Evolutionary conservation across 2,888 invertebrate genomes (phyloP), one percentile per base, ranked within the genome.

Genomic region (Tetrapedia diversipes): DNA sequence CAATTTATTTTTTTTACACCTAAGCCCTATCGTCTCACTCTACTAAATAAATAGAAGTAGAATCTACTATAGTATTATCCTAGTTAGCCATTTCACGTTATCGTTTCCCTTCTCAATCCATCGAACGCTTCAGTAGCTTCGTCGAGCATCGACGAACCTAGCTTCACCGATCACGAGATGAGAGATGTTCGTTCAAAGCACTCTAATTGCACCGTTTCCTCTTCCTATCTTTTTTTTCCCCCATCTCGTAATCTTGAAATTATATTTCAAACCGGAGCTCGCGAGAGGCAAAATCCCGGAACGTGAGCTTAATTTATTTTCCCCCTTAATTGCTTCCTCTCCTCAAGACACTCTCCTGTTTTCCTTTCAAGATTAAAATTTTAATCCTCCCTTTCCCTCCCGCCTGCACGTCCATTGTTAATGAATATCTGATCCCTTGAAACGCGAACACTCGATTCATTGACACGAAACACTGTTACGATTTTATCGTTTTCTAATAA

Each of bases 281-380:
- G 11, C 47, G 24, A 57, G 2, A 8, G n/a, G 16, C 16, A 49
- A n/a, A 27, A 19, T 61, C 41, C 16, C 16, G 22, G 22, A 24
- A 22, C 27, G 41, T 7, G 7, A 47, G 39, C 27, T 29, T 34
- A 27, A 57, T 57, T 56, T 68, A 68, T 73, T 73, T 69, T n/a
- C 57, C n/a, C 10, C 47, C 61, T 14, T 63, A 51, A 63, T 73
- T 73, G 63, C 63, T 24, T 49, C 22, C 41, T 51, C 41, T 51
- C 11, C 39, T 37, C 41, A 0, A 47, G 60, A 37, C 29, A 39
- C 24, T 61, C 24, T 61, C 7, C 37, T 51, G 32, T 56, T 47
- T 43, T 53, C 29, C n/a, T 32, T 45, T 19, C 45, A 24, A 39
- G 24, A 69, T 24, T 10, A 45, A 57, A 43, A 51, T 43, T 51